phyloP scores from a whole-genome alignment of 2,888 invertebrate genomes.

The Blastobasis lacticolella region DNA sequence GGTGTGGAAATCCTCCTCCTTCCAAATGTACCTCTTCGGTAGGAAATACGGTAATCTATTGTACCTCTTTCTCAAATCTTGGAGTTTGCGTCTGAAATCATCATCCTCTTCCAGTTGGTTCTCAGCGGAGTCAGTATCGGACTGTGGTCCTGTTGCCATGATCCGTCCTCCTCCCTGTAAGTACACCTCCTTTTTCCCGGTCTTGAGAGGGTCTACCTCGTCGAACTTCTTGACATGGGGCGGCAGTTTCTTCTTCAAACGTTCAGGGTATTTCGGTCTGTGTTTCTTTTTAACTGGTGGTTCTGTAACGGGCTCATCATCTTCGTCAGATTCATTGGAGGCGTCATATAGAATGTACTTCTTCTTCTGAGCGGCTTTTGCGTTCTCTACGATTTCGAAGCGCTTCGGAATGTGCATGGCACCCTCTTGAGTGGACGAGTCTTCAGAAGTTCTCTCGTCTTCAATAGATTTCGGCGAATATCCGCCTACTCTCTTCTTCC shows the following conservation, averaged over 20 bases:
- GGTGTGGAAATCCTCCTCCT: constrained; percentile 24
- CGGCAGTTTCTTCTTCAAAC: neutral
- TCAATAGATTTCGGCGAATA: too few relatives aligned
- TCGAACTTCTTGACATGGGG: neutral
- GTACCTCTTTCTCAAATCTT: neutral
- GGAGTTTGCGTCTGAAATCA: neutral
- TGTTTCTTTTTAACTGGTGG: neutral
- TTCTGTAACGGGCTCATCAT: neutral
- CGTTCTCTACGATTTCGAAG: constrained; percentile 9
- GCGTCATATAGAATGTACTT: too few relatives aligned
- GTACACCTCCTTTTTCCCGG: neutral
- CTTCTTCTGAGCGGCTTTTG: neutral
- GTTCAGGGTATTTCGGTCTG: neutral
- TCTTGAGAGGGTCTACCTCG: neutral
- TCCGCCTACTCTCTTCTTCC: too few relatives aligned
- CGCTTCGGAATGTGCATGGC: constrained; percentile 2
- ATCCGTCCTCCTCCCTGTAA: neutral
- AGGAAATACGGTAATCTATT: constrained; percentile 31
- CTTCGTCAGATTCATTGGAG: too few relatives aligned
- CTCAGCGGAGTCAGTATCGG: neutral
- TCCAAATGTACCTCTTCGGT: constrained; percentile 47
- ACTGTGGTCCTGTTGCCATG: neutral
- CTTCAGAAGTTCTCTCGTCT: too few relatives aligned
- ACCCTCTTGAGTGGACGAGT: too few relatives aligned
- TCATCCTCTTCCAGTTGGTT: too few relatives aligned